These are phyloP conservation scores for Leptatherina wallacei DNA, from an alignment of 2,797 vertebrate species.

Conservation along the genomic window DNA sequence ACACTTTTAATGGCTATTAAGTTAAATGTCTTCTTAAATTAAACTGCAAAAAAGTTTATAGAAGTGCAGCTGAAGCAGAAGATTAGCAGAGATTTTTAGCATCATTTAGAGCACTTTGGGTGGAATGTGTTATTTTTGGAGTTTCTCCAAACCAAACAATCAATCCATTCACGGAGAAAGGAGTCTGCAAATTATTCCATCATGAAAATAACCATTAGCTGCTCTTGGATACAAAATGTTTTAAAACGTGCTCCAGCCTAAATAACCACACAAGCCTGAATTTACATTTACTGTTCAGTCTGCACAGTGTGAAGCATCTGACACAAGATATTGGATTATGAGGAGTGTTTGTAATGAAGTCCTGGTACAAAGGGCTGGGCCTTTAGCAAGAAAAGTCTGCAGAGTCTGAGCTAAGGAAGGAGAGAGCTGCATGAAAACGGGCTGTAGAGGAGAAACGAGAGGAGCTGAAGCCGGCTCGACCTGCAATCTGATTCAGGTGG, in stretches of 20 bases:
- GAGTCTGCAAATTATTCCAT: background rate
- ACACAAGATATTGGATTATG: background rate
- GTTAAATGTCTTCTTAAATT: background rate
- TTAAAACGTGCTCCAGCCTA: background rate
- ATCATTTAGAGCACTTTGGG: background rate
- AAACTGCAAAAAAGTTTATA: background rate
- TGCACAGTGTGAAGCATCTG: background rate
- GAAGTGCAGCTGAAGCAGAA: background rate
- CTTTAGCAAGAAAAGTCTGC: conserved; percentile 9
- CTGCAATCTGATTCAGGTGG: conserved; percentile 14
- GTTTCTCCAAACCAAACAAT: background rate
- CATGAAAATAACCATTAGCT: background rate
- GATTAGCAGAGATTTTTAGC: background rate
- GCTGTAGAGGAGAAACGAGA: conserved; percentile 10
- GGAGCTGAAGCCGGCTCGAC: conserved; percentile 1
- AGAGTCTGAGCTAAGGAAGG: conserved; percentile 5
- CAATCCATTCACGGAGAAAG: background rate
- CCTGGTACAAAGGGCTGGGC: background rate
- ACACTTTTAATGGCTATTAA: too few relatives aligned
- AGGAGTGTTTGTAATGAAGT: background rate
- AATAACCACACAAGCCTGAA: background rate
- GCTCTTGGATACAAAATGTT: background rate
- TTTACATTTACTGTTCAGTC: background rate
- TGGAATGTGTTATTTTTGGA: background rate
- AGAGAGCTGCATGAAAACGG: conserved; percentile 13